A percentile compares a stretch with the other conserved stretches of the same genome.
Conservation (phyloP, 2,888 invertebrate species). For the Lasioglossum leucozonium region DNA sequence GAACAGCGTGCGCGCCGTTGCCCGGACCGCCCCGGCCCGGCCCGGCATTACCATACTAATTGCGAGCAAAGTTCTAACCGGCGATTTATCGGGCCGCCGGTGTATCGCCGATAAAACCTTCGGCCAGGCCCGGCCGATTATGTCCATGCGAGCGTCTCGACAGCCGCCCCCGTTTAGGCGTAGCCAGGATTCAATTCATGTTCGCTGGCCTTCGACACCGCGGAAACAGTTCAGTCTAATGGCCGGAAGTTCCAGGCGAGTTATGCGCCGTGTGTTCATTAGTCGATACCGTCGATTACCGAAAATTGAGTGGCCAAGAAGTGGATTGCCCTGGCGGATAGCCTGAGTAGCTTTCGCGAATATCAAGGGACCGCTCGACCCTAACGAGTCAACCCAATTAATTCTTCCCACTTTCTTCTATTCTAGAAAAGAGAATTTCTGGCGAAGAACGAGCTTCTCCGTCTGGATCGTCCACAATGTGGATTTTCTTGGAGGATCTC, state of each 20-base stretch:
- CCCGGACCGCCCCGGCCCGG: constrained; percentile 17
- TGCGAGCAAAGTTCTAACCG: constrained; percentile 76
- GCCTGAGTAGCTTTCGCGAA: neutral
- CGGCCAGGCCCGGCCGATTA: constrained; percentile 59
- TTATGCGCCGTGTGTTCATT: constrained; percentile 49
- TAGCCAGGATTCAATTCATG: constrained; percentile 50
- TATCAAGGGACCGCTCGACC: neutral
- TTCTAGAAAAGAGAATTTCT: neutral
- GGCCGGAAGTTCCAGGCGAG: constrained; percentile 43
- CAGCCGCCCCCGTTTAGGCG: constrained; percentile 23
- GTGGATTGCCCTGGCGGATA: neutral
- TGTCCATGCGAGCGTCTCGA: constrained; percentile 46
- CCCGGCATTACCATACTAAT: constrained; percentile 78
- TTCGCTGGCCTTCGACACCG: constrained; percentile 42
- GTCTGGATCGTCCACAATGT: neutral
- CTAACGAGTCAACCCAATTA: neutral
- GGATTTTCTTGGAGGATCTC: neutral
- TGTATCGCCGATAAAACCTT: constrained; percentile 74
- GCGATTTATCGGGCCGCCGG: constrained; percentile 73
- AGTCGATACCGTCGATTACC: constrained; percentile 31
- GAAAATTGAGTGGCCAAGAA: constrained; percentile 34
- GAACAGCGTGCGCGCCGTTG: constrained; percentile 3
- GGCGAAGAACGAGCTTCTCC: neutral
- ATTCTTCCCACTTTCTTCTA: neutral
- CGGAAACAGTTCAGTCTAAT: constrained; percentile 47